Base-by-base conservation (phyloP, 2,888 invertebrate species). In the Notodonta dromedarius region DNA sequence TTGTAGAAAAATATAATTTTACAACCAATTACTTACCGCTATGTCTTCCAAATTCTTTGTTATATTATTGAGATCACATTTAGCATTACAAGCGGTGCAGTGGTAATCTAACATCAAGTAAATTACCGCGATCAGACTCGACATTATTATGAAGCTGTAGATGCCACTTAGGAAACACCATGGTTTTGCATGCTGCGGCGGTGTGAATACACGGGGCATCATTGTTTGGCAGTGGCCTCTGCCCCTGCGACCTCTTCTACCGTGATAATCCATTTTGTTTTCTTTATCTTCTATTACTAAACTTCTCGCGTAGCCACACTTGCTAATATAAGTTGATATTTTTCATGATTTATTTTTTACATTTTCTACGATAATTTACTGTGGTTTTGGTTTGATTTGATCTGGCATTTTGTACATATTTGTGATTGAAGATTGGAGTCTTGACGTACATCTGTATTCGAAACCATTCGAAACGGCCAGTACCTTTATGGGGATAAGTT, bases 81-180 rank as follows among this genome's bases (percentile, higher is more conserved):
- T 87, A 2, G 79, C 66, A 13, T 57, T 74, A 62, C 89, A 90
- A 39, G 77, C 75, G 32, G 55, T 78, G 61, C 86, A 89, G 51
- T 91, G 89, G 58, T 85, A 80, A 14, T 90, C 86, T 39, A 91
- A 64, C 82, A 89, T 85, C 39, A 89, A 42, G 64, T 87, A 90
- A 4, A 89, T 79, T 0, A 89, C 61, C 1, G 77, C 82, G 46
- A 90, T 69, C 0, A 92, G 68, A 65, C 82, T 80, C 2, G 78
- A 70, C 69, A 90, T 61, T 42, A 90, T 78, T 5, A 91, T 56
- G 14, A 86, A 77, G 61, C 76, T 86, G 65, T 77, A 83, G 2
- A 90, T 35, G 11, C 74, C 70, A 51, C 71, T 76, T 4, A 83
- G 56, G 32, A 82, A 73, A 1, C 72, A 75, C 69, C 81, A 77